phyloP scores from a whole-genome alignment of 1,140 invertebrate genomes.

The Drosophila athabasca region DNA sequence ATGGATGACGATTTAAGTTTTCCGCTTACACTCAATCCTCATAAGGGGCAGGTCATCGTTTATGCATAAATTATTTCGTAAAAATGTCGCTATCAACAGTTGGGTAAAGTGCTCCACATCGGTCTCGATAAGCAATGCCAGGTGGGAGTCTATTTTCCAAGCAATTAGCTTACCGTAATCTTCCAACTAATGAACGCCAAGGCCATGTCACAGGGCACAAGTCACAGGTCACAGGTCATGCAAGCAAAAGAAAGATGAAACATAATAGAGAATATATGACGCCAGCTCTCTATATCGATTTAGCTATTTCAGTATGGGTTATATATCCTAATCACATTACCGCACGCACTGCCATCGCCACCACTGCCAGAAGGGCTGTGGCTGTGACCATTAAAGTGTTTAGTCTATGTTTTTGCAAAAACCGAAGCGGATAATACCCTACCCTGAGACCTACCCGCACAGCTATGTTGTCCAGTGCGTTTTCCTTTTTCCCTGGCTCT shows the following conservation, averaged over 20 bases:
- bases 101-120: conserved; percentile 87
- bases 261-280: conserved; percentile 21
- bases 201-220: conserved; percentile 4
- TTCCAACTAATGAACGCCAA: conserved; percentile 85
- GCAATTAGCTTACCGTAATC: conserved; percentile 87
- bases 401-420: neutral
- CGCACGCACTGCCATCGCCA: conserved; percentile 29
- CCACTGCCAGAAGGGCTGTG: too few species aligned
- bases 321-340: conserved; percentile 34
- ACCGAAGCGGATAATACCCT: neutral
- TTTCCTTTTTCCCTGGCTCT: conserved; percentile 21
- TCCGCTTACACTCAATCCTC: conserved; percentile 87
- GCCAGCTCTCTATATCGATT: conserved; percentile 35
- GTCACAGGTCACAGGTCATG: conserved; percentile 3
- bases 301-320: conserved; percentile 6
- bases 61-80: conserved; percentile 86
- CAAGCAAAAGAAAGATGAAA: conserved; percentile 20
- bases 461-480: conserved; percentile 17
- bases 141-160: conserved; percentile 86
- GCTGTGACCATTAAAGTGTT: too few species aligned
- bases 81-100: conserved; percentile 85
- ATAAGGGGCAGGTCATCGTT: conserved; percentile 87
- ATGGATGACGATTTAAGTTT: conserved; percentile 5
- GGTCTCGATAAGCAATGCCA: conserved; percentile 87
- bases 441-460: conserved; percentile 55